Conservation (phyloP, 2,113 vertebrate genomes). For the Crotalus helleri region DNA sequence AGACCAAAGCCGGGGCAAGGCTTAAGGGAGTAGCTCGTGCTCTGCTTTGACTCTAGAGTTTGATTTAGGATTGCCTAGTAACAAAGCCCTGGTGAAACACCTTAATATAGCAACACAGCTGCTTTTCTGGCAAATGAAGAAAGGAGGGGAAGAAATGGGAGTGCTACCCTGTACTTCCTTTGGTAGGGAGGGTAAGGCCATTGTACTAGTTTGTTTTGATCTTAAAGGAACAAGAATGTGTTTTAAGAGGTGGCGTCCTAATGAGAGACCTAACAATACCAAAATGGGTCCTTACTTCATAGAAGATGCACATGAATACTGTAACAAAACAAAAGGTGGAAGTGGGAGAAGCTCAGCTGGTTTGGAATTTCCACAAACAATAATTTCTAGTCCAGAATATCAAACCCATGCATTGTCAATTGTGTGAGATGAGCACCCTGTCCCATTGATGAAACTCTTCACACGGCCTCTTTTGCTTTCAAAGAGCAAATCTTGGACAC, state of each 20-base stretch:
- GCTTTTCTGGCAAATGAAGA: conserved; percentile 42
- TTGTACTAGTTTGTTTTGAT: neutral
- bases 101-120: conserved; percentile 51
- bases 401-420: neutral
- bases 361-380: neutral
- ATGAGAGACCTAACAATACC: neutral
- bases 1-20: conserved; percentile 21
- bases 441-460: no score
- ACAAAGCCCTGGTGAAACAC: conserved; percentile 32
- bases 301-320: neutral
- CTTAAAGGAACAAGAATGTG: conserved; percentile 2
- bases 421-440: neutral
- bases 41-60: conserved; percentile 35
- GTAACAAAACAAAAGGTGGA: neutral
- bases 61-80: conserved; percentile 34
- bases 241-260: neutral
- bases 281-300: neutral
- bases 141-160: neutral
- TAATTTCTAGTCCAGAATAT: neutral
- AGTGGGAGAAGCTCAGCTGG: neutral
- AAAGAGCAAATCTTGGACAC: neutral
- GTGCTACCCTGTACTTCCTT: neutral
- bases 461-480: neutral
- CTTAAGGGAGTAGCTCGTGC: conserved; percentile 14
- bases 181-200: conserved; percentile 20